phyloP scores from a whole-genome alignment of 2,888 invertebrate genomes.

The Eupithecia vulgata region DNA sequence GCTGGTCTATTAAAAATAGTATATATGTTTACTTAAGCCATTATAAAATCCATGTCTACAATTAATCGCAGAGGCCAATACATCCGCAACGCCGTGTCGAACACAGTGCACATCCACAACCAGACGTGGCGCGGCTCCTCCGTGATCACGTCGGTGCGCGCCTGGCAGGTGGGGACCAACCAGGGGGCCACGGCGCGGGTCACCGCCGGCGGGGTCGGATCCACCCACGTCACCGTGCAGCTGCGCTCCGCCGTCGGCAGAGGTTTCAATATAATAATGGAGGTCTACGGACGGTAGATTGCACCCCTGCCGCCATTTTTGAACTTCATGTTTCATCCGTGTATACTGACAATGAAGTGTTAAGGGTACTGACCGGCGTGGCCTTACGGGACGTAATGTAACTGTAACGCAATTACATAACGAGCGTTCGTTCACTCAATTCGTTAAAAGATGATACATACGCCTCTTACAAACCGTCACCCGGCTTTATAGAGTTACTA shows the following conservation, averaged over 20 bases:
- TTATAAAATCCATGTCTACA: not conserved
- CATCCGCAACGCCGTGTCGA: not conserved
- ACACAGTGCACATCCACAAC: conserved; percentile 1
- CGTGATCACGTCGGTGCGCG: not conserved
- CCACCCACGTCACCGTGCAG: not conserved
- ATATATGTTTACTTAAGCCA: too few species aligned
- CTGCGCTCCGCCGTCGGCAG: not conserved
- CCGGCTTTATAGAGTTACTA: too few species aligned
- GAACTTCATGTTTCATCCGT: not conserved
- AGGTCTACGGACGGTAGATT: conserved; percentile 1
- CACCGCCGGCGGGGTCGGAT: not conserved
- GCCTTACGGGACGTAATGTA: too few species aligned
- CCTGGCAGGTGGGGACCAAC: not conserved
- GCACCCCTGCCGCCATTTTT: not conserved
- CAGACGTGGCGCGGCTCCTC: not conserved
- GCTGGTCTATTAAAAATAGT: too few species aligned
- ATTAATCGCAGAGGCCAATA: conserved; percentile 1
- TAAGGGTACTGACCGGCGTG: too few species aligned
- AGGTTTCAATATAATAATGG: not conserved
- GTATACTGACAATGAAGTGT: too few species aligned
- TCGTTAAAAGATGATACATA: too few species aligned
- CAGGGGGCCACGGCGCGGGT: not conserved
- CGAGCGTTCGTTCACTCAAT: too few species aligned
- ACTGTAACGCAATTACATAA: too few species aligned
- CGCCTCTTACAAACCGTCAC: too few species aligned